These are phyloP conservation scores for Pseudorasbora parva DNA, from an alignment of 2,113 vertebrate genomes.

Conservation along the genomic window DNA sequence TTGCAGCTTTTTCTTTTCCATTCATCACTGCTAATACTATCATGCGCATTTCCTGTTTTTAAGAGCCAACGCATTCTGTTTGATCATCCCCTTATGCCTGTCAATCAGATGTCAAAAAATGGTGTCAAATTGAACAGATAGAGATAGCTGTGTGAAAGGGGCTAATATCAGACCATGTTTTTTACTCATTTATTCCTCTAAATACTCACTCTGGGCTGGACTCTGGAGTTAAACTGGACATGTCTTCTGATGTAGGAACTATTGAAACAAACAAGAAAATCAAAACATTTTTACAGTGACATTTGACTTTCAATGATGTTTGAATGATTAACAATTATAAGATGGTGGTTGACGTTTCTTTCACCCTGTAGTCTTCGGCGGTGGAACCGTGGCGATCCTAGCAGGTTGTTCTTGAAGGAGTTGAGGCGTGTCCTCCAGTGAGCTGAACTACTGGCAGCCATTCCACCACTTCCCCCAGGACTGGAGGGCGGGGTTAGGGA, in stretches of 20 bases:
- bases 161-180: too few relatives aligned
- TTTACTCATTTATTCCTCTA: background rate
- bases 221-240: constrained; percentile 92
- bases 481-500: constrained; percentile 86
- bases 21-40: too few relatives aligned
- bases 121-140: too few relatives aligned
- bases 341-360: background rate
- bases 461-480: constrained; percentile 79
- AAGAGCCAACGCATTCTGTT: too few relatives aligned
- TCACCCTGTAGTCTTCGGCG: constrained; percentile 92
- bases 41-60: too few relatives aligned
- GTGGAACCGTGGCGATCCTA: constrained; percentile 92
- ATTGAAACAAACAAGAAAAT: constrained; percentile 34
- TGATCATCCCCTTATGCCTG: too few relatives aligned
- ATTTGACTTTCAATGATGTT: background rate
- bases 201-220: constrained; percentile 90
- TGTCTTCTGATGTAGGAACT: constrained; percentile 93
- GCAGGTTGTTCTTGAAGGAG: constrained; percentile 92
- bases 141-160: too few relatives aligned
- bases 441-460: constrained; percentile 80
- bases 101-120: too few relatives aligned
- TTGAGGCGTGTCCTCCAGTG: constrained; percentile 91
- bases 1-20: too few relatives aligned
- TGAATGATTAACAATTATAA: too few relatives aligned
- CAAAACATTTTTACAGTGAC: background rate